Evolutionary conservation across 2,888 invertebrate species (phyloP), one percentile per base, ranked within the genome.

Genomic region (Aleiodes testaceus): DNA sequence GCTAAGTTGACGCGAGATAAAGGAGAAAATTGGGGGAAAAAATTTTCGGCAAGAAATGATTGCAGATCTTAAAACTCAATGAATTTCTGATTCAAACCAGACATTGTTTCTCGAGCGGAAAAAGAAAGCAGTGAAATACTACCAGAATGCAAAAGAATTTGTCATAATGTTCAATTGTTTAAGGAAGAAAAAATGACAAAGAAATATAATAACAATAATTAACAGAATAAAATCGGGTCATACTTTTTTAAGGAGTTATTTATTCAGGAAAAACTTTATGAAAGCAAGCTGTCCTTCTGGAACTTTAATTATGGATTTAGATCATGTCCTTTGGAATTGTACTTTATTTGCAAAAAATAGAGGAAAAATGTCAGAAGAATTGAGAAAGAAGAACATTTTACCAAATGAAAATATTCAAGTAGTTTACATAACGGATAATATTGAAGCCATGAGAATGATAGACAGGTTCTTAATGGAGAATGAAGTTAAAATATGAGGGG

Each of bases 1-100:
- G 75, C 74, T 1, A 72, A 72, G 47, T 14, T 44, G 1, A 72
- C 73, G 2, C 1, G 36, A 12, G 7, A n/a, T 0, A 47, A 5
- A 0, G 64, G 71, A 53, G 11, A 22, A n/a, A 26, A 26, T 2
- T 6, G 22, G 22, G 20, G 11, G 1, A 9, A 26, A 26, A 2
- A 12, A n/a, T 22, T 53, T 4, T 22, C 22, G 26, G 26, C 22
- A 14, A 26, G 52, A 53, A 26, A 26, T 12, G 22, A 22, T 53
- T 3, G 22, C 3, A 26, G n/a, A 53, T 12, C 3, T 53, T 5
- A 53, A 53, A 14, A 14, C 22, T 12, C 5, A 26, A 53, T 22
- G 22, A n/a, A 26, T 26, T 26, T 53, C 53, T 26, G 53, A 53
- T n/a, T 26, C 53, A 14, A 53, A 26, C 26, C 53, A 1, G 11